phyloP scores from a whole-genome alignment of 2,888 invertebrate genomes.

The Caenorhabditis becei region DNA sequence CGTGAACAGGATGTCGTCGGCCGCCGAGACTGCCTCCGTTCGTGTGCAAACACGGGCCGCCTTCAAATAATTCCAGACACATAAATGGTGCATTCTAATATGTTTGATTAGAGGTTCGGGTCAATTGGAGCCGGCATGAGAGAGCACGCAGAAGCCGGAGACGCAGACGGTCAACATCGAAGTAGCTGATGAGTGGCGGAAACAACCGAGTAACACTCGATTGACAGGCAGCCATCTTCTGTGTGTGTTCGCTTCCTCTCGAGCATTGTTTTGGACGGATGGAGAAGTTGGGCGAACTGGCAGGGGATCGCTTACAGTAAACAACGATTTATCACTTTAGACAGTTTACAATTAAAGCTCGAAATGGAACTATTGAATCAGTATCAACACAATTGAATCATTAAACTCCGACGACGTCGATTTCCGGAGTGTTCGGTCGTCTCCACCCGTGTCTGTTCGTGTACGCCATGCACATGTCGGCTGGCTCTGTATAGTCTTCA shows the following conservation, averaged over 20 bases:
- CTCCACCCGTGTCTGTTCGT: background rate
- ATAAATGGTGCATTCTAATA: constrained; percentile 48
- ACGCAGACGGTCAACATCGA: constrained; percentile 28
- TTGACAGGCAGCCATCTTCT: constrained; percentile 1
- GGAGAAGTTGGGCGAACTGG: background rate
- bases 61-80: constrained; percentile 30
- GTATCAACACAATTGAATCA: background rate
- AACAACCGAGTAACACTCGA: constrained; percentile 21
- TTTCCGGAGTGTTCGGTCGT: background rate
- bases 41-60: constrained; percentile 45
- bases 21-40: background rate
- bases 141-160: background rate
- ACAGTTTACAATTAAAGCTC: too few relatives aligned
- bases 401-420: constrained; percentile 13
- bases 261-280: background rate
- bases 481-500: background rate
- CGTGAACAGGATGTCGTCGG: constrained; percentile 12
- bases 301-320: background rate
- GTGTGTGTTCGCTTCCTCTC: background rate
- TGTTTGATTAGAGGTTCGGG: constrained; percentile 50
- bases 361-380: too few relatives aligned
- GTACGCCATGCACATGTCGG: background rate
- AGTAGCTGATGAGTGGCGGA: constrained; percentile 23
- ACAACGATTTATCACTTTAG: background rate
- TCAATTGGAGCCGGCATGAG: constrained; percentile 30